A percentile compares a stretch with the other conserved stretches of the same genome.
Conservation (phyloP, 2,113 vertebrate genomes). For the Micronisus gabar region DNA sequence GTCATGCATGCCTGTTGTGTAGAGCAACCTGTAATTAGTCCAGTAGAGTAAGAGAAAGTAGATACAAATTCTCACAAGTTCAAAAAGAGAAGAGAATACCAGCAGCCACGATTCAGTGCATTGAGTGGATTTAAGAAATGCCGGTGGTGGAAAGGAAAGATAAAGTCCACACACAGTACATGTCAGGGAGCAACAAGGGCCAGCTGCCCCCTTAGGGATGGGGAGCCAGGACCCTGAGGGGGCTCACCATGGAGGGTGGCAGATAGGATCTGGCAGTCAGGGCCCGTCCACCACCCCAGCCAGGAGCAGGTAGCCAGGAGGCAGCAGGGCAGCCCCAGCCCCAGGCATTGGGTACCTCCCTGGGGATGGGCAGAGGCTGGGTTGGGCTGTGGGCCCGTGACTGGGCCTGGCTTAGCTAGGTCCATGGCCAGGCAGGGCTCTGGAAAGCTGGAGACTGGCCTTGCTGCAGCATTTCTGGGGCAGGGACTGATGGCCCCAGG, state of each 20-base stretch:
- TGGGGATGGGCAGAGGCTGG: fast-evolving
- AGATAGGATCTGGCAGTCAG: background rate
- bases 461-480: background rate
- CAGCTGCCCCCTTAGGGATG: fast-evolving
- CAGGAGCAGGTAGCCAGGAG: background rate
- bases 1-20: background rate
- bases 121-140: background rate
- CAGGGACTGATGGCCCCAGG: background rate
- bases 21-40: background rate
- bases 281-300: fast-evolving
- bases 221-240: background rate
- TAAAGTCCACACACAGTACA: fast-evolving
- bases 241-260: fast-evolving
- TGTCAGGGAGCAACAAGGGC: background rate
- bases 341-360: fast-evolving
- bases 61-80: background rate
- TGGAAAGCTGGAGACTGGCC: background rate
- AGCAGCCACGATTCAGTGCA: background rate
- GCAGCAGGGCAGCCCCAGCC: fast-evolving
- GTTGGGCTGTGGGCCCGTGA: fast-evolving
- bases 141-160: background rate
- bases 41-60: background rate
- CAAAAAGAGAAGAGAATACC: background rate
- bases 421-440: background rate
- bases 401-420: too few species aligned